phyloP scores from a whole-genome alignment of 2,888 invertebrate species.

The Trachelus tabidus region DNA sequence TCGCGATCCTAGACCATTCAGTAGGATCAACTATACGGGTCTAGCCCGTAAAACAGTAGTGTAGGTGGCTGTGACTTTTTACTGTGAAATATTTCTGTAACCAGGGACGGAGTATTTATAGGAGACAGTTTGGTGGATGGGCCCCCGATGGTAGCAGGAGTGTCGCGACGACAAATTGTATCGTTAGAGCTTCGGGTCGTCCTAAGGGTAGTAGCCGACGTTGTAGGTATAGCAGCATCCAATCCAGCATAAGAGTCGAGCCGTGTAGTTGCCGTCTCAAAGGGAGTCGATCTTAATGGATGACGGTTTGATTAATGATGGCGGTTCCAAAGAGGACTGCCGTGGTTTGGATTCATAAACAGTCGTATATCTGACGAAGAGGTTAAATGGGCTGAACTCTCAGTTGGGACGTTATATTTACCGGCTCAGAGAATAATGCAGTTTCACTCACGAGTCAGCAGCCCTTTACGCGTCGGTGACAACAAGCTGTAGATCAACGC shows the following conservation, averaged over 20 bases:
- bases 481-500: constrained; percentile 5
- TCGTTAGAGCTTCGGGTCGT: constrained; percentile 17
- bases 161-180: constrained; percentile 19
- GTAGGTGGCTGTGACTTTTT: neutral
- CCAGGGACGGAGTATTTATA: constrained; percentile 6
- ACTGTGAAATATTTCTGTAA: constrained; percentile 9
- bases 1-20: neutral
- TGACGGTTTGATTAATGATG: constrained; percentile 22
- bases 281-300: constrained; percentile 23
- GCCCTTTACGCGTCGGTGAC: constrained; percentile 11
- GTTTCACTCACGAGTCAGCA: constrained; percentile 17
- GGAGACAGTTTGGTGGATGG: neutral
- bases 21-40: neutral
- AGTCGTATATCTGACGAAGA: constrained; percentile 21
- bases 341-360: constrained; percentile 22
- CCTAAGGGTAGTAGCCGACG: constrained; percentile 5
- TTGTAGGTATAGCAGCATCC: neutral
- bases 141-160: constrained; percentile 1
- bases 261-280: constrained; percentile 11
- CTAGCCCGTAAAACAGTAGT: neutral
- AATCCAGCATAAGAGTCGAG: neutral
- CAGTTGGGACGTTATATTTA: constrained; percentile 12
- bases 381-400: constrained; percentile 18
- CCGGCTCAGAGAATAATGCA: constrained; percentile 16
- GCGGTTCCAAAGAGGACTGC: constrained; percentile 15